Evolutionary conservation across 2,888 invertebrate genomes (phyloP), one percentile per base, ranked within the genome.

Genomic region (Lissonota sp.): DNA sequence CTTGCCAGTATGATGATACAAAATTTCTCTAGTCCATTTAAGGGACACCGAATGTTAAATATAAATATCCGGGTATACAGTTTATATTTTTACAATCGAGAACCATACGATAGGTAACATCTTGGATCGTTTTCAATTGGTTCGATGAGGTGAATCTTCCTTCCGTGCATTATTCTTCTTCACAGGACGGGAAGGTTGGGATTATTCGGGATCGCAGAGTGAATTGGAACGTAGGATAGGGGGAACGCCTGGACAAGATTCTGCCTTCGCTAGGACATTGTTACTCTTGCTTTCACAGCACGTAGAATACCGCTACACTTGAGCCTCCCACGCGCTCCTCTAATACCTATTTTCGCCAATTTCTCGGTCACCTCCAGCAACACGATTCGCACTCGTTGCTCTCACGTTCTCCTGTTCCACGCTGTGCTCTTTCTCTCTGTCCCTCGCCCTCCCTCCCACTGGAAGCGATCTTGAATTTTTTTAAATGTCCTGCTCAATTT

Each of bases 211-310:
- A 64, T 66, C 74, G 42, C 60, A 53, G 83, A 88, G 87, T 87
- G 80, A 86, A 85, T 83, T 84, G 87, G 90, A 87, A 80, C 82
- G 83, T 87, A 88, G 86, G 86, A 82, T 87, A 83, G 88, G 89
- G 88, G 89, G 87, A 86, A 87, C 87, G 86, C 86, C 88, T 88
- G 85, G 82, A 85, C 86, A 83, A 80, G 83, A 57, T 88, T 80
- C 86, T 88, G 87, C 90, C 90, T 91, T 90, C 90, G 91, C 91
- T 91, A 90, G 90, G 90, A 91, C 91, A 91, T 91, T 87, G 88
- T 90, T 83, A 84, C 82, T 84, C 80, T 75, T 74, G 71, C 40
- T 70, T 78, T 75, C 60, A 74, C 80, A 79, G 83, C 66, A 60
- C 83, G 84, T 80, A 55, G 74, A 86, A 85, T 85, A 73, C 77